These are phyloP conservation scores for Salvator merianae DNA, from an alignment of 2,113 vertebrate genomes.

Conservation along the genomic window DNA sequence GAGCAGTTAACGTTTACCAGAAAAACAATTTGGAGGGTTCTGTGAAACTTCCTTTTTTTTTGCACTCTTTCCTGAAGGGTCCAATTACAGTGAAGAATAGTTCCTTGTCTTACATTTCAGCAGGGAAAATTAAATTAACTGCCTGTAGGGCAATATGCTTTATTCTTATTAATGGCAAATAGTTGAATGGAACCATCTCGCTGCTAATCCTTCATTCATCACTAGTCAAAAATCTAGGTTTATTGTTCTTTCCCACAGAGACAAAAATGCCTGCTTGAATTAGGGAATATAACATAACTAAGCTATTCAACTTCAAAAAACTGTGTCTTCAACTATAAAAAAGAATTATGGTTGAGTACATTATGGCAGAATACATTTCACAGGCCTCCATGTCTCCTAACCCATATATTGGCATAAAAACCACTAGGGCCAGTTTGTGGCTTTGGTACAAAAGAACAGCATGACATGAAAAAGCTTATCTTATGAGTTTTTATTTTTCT, in stretches of 20 bases:
- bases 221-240: constrained; percentile 19
- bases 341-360: not conserved
- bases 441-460: not conserved
- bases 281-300: not conserved
- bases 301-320: constrained; percentile 18
- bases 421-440: not conserved
- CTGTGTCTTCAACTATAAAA: not conserved
- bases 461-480: not conserved
- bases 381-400: not conserved
- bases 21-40: not conserved
- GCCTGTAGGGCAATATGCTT: constrained; percentile 27
- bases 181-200: constrained; percentile 26
- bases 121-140: constrained; percentile 55
- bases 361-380: fast-evolving
- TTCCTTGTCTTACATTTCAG: constrained; percentile 30
- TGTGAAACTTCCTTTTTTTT: constrained; percentile 8
- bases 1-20: constrained; percentile 10
- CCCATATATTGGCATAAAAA: not conserved
- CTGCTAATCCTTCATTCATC: constrained; percentile 30
- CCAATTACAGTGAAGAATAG: constrained; percentile 39
- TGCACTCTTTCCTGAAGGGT: not conserved
- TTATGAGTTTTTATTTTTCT: not conserved
- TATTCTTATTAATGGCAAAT: constrained; percentile 35
- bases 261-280: constrained; percentile 13
- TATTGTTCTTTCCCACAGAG: constrained; percentile 26